phyloP scores from a whole-genome alignment of 2,888 invertebrate genomes.

The Nomada lathburiana region DNA sequence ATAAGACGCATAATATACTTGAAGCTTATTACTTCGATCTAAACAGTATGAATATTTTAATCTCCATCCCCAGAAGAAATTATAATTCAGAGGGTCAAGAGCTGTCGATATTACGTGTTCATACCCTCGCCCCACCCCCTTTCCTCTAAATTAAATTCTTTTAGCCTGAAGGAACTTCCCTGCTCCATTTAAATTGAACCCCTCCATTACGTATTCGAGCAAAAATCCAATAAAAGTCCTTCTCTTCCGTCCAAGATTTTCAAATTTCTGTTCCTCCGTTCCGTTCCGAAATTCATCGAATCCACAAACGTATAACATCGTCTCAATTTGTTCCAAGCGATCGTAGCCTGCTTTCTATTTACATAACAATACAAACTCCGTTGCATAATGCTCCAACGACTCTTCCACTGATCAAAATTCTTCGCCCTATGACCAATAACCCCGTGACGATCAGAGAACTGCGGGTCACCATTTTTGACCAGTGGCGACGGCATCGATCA shows the following conservation, averaged over 20 bases:
- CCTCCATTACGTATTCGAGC: not conserved
- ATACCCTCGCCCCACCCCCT: no score
- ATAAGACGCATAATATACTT: no score
- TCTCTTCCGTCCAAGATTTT: no score
- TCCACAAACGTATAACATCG: slow-evolving; percentile 1
- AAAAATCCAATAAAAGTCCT: not conserved
- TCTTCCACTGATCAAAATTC: slow-evolving; percentile 4
- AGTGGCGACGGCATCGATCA: not conserved
- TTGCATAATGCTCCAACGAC: slow-evolving; percentile 11
- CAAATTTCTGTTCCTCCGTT: no score
- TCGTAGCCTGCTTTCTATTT: slow-evolving; percentile 12
- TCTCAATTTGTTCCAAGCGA: not conserved
- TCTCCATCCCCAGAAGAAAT: not conserved
- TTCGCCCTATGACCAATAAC: not conserved
- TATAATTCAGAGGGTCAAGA: not conserved
- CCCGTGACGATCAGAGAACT: not conserved
- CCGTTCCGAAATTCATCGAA: not conserved
- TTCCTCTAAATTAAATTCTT: slow-evolving; percentile 9
- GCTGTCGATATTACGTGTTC: not conserved
- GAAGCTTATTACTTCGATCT: not conserved
- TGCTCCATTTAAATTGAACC: no score
- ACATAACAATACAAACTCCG: slow-evolving; percentile 22
- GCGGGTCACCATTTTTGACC: not conserved
- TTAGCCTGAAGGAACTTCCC: not conserved
- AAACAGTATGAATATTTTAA: not conserved